Evolutionary conservation across 30 jellyfish, hydroid and myxozoan genomes (phyloP).

Genomic region (Pseudorhiza aurosa): DNA sequence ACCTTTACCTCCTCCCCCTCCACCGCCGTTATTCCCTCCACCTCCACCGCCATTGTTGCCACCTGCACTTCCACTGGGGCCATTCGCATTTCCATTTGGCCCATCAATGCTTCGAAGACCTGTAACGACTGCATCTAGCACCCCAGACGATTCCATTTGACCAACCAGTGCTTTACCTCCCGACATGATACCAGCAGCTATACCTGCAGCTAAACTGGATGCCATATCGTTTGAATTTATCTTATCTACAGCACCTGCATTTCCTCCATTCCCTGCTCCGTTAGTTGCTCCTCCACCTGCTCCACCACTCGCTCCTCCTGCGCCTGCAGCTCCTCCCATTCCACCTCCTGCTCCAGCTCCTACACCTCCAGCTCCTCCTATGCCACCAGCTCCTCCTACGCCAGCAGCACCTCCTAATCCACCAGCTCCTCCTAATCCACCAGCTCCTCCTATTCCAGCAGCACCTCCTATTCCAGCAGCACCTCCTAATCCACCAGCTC

Average conservation of each 20-base stretch:
- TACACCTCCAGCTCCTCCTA: constrained; percentile 7
- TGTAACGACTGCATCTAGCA: constrained; percentile 79
- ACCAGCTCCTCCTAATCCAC: constrained; percentile 39
- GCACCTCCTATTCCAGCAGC: constrained; percentile 43
- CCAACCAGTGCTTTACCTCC: constrained; percentile 87
- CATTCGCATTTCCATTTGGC: constrained; percentile 39
- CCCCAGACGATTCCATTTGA: constrained; percentile 77
- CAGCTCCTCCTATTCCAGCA: constrained; percentile 26
- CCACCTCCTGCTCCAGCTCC: constrained; percentile 46
- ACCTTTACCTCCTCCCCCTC: constrained; percentile 36
- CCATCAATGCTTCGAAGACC: constrained; percentile 62
- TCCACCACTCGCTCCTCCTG: constrained; percentile 18
- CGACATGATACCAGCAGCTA: constrained; percentile 91
- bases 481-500: constrained; percentile 37
- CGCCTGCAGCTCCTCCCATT: constrained; percentile 28
- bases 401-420: constrained; percentile 3
- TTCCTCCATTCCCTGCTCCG: constrained; percentile 22
- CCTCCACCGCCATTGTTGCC: constrained; percentile 40
- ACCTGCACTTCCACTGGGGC: constrained; percentile 39
- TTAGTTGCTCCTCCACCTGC: constrained; percentile 13
- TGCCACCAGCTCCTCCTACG: constrained; percentile 8
- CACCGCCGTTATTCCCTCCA: constrained; percentile 26
- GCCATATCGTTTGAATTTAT: constrained; percentile 79
- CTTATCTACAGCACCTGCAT: constrained; percentile 34
- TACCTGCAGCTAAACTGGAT: constrained; percentile 94